phyloP scores from a whole-genome alignment of 2,888 invertebrate genomes.

The Netelia virgata region DNA sequence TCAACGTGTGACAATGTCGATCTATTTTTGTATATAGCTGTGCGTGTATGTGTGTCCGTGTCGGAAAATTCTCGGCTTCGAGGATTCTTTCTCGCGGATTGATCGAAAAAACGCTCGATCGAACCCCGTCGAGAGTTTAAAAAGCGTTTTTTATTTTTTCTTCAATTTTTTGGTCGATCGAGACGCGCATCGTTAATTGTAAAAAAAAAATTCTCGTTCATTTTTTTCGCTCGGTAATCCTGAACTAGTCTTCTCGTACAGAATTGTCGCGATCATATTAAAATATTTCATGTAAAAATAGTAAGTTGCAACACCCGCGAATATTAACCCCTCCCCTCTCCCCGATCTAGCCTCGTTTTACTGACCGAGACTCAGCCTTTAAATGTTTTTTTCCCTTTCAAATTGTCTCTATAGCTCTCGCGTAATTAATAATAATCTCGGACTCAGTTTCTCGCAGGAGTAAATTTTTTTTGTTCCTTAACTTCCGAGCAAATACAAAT shows the following conservation, averaged over 20 bases:
- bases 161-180: constrained; percentile 30
- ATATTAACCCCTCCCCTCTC: constrained; percentile 34
- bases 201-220: constrained; percentile 3
- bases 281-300: constrained; percentile 84
- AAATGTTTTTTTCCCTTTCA: constrained; percentile 13
- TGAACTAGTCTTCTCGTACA: constrained; percentile 18
- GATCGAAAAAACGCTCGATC: constrained; percentile 26
- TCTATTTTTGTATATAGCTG: too few species aligned
- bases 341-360: not conserved
- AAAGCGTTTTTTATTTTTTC: constrained; percentile 5
- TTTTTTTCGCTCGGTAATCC: constrained; percentile 14
- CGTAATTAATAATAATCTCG: constrained; percentile 48
- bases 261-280: constrained; percentile 73
- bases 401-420: constrained; percentile 10
- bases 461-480: not conserved
- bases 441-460: not conserved
- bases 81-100: constrained; percentile 23
- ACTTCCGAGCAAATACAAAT: constrained; percentile 11
- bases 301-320: constrained; percentile 76
- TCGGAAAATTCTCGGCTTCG: constrained; percentile 20
- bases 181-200: constrained; percentile 42
- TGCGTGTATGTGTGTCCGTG: constrained; percentile 21
- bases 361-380: not conserved
- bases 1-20: not conserved
- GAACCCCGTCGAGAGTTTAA: not conserved